Base-by-base conservation (phyloP, 2,888 invertebrate genomes). In the Plagiodera versicolora region DNA sequence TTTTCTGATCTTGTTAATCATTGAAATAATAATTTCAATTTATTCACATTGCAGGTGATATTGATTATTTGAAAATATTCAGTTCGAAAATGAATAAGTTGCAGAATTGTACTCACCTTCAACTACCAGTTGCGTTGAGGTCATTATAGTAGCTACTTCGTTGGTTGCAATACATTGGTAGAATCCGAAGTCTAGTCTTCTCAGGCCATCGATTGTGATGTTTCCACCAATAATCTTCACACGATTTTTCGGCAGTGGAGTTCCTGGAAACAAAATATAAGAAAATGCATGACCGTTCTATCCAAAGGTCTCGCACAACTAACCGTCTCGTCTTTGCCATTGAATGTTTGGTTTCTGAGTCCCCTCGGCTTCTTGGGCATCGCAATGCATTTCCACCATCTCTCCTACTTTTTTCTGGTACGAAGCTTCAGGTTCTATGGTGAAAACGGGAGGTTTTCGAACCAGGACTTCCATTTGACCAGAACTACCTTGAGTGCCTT, bases 91-190 rank as follows among this genome's bases (percentile, higher is more conserved):
- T 50, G 8, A 30, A 1, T 8, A 14, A n/a, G 39, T 6, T 39
- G 39, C 3, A 39, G n/a, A 46, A 46, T 20, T 11, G 0, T 28
- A 20, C 35, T 44, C 30, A 61, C 95, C 69, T 55, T 73, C 73
- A 70, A 95, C 91, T 70, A 94, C 92, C 63, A 95, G 83, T 78
- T 94, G 94, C 52, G 94, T 94, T 69, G 92, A 89, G 17, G 93
- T 90, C 59, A 95, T 91, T 78, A 97, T 90, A n/a, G 94, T 95
- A 47, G 96, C 95, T 71, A 97, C 95, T 83, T 95, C 95, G 80
- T 97, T 98, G 65, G 91, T 89, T 19, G 94, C 95, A 70, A 96
- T 91, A 82, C 98, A 98, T 81, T 98, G 95, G 80, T 97, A 98
- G 78, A 90, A 91, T 49, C 96, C 97, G 80, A 96, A 95, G 83